A percentile compares a stretch with the other conserved stretches of the same genome.
Evolutionary conservation across 2,888 invertebrate genomes (phyloP).

Genomic region (Sphaerophoria rueppellii): DNA sequence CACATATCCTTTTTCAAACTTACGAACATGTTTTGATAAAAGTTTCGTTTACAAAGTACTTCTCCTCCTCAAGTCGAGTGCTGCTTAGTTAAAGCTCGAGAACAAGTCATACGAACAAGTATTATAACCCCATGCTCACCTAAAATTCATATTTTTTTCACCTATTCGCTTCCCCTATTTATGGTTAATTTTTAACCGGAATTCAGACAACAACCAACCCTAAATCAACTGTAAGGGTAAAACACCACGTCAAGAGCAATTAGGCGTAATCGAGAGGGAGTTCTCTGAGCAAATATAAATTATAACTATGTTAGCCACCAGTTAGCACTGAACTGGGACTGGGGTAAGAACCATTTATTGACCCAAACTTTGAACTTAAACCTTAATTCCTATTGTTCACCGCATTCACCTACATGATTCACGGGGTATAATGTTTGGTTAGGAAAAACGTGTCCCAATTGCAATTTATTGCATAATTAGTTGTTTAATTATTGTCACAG

Average conservation of each 20-base stretch:
- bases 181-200: slow-evolving; percentile 41
- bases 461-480: slow-evolving; percentile 67
- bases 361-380: slow-evolving; percentile 39
- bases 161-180: slow-evolving; percentile 5
- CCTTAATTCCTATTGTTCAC: slow-evolving; percentile 5
- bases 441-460: slow-evolving; percentile 19
- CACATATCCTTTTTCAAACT: slow-evolving; percentile 22
- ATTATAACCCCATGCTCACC: neutral
- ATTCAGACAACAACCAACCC: slow-evolving; percentile 30
- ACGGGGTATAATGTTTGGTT: neutral
- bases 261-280: slow-evolving; percentile 44
- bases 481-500: slow-evolving; percentile 49
- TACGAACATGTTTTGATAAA: slow-evolving; percentile 47
- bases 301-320: slow-evolving; percentile 22
- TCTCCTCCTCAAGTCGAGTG: slow-evolving; percentile 1
- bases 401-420: neutral
- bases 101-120: slow-evolving; percentile 33
- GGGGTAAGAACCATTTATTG: slow-evolving; percentile 13
- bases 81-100: slow-evolving; percentile 12
- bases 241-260: slow-evolving; percentile 52
- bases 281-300: slow-evolving; percentile 32
- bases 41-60: slow-evolving; percentile 31
- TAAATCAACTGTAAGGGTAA: slow-evolving; percentile 26
- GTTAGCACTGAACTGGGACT: neutral
- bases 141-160: neutral